These are phyloP conservation scores for Melanotaenia nigrans DNA, from an alignment of 2,797 vertebrate species.

Conservation along the genomic window DNA sequence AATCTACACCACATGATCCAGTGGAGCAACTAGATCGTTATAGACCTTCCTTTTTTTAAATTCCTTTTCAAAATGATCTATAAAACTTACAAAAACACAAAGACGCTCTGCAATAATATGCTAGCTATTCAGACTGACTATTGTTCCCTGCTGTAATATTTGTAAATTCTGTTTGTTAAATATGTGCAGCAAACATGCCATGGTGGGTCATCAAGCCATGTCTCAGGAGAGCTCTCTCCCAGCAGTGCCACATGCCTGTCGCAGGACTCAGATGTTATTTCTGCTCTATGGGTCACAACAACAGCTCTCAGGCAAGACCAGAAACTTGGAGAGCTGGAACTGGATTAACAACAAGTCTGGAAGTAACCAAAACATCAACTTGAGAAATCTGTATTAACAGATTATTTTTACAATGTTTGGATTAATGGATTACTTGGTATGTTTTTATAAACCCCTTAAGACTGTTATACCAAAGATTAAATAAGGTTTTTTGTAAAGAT, in stretches of 20 bases:
- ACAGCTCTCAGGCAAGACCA: slow-evolving; percentile 44
- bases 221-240: slow-evolving; percentile 73
- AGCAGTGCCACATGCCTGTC: slow-evolving; percentile 79
- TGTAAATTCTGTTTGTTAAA: slow-evolving; percentile 52
- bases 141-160: slow-evolving; percentile 48
- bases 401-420: not conserved
- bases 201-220: slow-evolving; percentile 66
- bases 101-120: slow-evolving; percentile 5
- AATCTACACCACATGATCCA: slow-evolving; percentile 32
- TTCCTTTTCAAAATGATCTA: slow-evolving; percentile 14
- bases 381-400: too few species aligned
- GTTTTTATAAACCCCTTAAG: not conserved
- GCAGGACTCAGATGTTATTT: slow-evolving; percentile 78
- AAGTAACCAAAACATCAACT: not conserved
- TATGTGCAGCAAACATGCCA: slow-evolving; percentile 61
- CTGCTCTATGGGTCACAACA: slow-evolving; percentile 65
- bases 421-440: not conserved
- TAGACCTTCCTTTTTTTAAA: not conserved
- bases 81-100: slow-evolving; percentile 11
- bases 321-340: slow-evolving; percentile 50
- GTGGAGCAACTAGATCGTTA: not conserved
- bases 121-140: slow-evolving; percentile 17
- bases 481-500: not conserved
- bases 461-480: not conserved
- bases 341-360: not conserved